Evolutionary conservation across 2,113 vertebrate genomes (phyloP).

Genomic region (Halichoeres trimaculatus): DNA sequence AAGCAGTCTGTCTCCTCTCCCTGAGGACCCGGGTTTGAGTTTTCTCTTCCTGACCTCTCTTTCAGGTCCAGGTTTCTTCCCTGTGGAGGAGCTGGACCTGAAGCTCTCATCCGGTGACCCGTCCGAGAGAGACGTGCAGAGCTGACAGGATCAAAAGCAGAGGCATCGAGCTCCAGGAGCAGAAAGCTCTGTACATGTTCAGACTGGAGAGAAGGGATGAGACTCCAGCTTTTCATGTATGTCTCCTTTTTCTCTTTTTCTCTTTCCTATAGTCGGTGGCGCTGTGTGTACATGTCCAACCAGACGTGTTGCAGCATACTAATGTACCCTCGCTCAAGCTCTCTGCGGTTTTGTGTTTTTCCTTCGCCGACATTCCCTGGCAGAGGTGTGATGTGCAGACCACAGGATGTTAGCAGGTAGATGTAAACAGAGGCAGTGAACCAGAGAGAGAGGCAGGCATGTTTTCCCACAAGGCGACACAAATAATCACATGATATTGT

Average conservation of each 20-base stretch:
- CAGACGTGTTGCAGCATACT: constrained; percentile 37
- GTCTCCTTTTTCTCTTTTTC: neutral
- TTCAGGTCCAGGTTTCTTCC: constrained; percentile 69
- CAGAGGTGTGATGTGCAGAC: constrained; percentile 46
- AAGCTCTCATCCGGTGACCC: constrained; percentile 64
- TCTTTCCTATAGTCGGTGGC: neutral
- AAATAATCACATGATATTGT: constrained; percentile 39
- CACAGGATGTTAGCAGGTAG: constrained; percentile 36
- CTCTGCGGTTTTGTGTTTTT: constrained; percentile 37
- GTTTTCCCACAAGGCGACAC: constrained; percentile 37
- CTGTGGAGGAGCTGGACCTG: constrained; percentile 58
- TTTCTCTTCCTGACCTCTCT: constrained; percentile 65
- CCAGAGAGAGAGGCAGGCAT: constrained; percentile 29
- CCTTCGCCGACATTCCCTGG: constrained; percentile 24
- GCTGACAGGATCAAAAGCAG: constrained; percentile 70
- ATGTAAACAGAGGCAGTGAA: constrained; percentile 53
- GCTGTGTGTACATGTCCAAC: constrained; percentile 17
- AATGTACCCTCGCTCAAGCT: neutral
- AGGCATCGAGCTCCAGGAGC: constrained; percentile 56
- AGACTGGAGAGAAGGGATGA: constrained; percentile 55
- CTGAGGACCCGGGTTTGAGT: constrained; percentile 51
- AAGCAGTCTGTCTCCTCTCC: constrained; percentile 61
- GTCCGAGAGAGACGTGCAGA: constrained; percentile 52
- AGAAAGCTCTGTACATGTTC: constrained; percentile 49
- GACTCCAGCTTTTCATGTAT: constrained; percentile 36